Evolutionary conservation across 2,113 vertebrate species (phyloP).

Genomic region (Grantiella picta): DNA sequence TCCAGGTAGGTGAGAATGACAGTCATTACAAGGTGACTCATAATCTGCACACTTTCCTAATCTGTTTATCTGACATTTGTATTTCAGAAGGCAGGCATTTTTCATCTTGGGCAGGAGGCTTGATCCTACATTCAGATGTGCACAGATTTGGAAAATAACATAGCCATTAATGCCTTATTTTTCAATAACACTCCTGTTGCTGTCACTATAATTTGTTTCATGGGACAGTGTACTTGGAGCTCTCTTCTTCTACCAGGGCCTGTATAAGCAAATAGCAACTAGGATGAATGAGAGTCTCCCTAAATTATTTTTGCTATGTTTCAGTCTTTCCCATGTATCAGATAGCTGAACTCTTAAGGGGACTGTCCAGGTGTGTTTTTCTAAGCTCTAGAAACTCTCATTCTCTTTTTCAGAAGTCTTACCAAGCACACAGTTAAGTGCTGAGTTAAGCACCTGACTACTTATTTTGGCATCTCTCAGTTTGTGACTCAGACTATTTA

Average conservation of each 20-base stretch:
- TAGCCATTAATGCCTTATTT: background rate
- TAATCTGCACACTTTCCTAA: background rate
- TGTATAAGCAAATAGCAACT: background rate
- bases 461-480: background rate
- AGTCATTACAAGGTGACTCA: background rate
- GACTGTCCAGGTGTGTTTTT: background rate
- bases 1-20: background rate
- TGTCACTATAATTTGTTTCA: background rate
- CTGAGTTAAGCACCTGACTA: background rate
- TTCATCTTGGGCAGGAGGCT: background rate
- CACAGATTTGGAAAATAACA: background rate
- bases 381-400: background rate
- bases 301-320: background rate
- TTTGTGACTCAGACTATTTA: background rate
- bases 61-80: background rate
- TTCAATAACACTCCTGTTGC: background rate
- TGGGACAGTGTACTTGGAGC: background rate
- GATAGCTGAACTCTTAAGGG: background rate
- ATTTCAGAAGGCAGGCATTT: background rate
- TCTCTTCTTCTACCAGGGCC: accelerated
- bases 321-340: background rate
- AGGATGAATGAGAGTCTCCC: background rate
- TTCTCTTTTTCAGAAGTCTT: background rate
- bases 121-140: background rate
- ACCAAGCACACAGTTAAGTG: background rate